Base-by-base conservation (phyloP, 2,113 vertebrate genomes). In the Arenaria interpres region DNA sequence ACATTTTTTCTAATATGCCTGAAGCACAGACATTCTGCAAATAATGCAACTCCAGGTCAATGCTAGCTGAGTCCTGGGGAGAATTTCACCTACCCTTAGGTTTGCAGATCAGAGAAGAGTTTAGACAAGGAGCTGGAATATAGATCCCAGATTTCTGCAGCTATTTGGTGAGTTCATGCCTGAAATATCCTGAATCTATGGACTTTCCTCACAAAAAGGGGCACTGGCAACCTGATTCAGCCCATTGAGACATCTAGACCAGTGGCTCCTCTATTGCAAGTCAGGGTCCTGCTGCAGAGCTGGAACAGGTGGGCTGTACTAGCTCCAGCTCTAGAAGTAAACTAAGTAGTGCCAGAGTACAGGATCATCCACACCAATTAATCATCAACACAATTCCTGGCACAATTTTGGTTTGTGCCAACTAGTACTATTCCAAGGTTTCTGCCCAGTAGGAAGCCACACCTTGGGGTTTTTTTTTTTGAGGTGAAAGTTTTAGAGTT, bases 1-100 rank as follows among this genome's bases (percentile, higher is more conserved):
- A 83, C 85, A 91, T 96, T 94, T 94, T 95, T 93, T 79, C 84
- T 92, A 41, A 45, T 85, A 84, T 54, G 91, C 96, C 94, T 79
- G 84, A 89, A 94, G 90, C 89, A 78, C 25, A 96, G 35, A 75
- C 45, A 79, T 92, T 93, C 77, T 93, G 77, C 50, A 93, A 81
- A 75, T 89, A 87, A 75, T 68, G 69, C 48, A 87, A 50, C 35
- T 85, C 51, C 24, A 75, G 84, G 64, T 94, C 84, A 72, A 25
- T 82, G 73, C 51, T 92, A 46, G 25, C 22, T 57, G 60, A 79
- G 57, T 89, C 21, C 72, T 59, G 41, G 37, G 16, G 71, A 76
- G 12, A 88, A 87, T 78, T 81, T 53, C 17, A 73, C 35, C 37
- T 86, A 17, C 19, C 19, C 7, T 46, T 66, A 32, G 30, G 28